Evolutionary conservation across 2,797 vertebrate genomes (phyloP), one percentile per base, ranked within the genome.

Genomic region (Dendrocincla fuliginosa): DNA sequence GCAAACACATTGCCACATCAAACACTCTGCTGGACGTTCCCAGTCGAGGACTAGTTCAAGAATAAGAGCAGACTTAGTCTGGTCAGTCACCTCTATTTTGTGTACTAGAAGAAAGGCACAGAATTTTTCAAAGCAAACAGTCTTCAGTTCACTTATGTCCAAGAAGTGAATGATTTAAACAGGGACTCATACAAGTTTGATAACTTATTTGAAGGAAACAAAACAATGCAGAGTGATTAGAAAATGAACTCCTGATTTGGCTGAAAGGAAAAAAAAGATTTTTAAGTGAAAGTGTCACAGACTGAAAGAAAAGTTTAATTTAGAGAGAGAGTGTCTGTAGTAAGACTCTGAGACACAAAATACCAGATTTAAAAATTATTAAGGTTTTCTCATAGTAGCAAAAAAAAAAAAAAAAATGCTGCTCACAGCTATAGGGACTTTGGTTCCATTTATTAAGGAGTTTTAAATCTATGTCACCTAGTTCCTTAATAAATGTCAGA

Each of bases 311-410:
- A 84, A 42, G 13, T 71, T 90, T 75, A 6, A 50, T 84, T 69
- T 33, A 50, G 5, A 76, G 17, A 74, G 15, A 73, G 3, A 39
- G 27, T 37, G 10, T n/a, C 50, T 64, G 9, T 37, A 85, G 7
- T 23, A 68, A 86, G 16, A 77, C 9, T 16, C 6, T 71, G 59
- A 50, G 42, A 71, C 84, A 75, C 1, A 42, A 78, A 83, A 56
- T 8, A 6, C 1, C 24, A 47, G 6, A 19, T 76, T 89, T 69
- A 32, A 84, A 52, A 80, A 73, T 61, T 0, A 35, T 53, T 55
- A 64, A 50, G 1, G 0, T 3, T 85, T 74, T 73, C 41, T 22
- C 2, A 2, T 42, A 32, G 35, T 15, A 47, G 2, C 5, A 17
- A 39, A 85, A 47, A 63, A 6, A 85, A 47, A 63, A 6, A 91